Base-by-base conservation (phyloP, 2,888 invertebrate genomes). In the Pyrocoelia pectoralis region DNA sequence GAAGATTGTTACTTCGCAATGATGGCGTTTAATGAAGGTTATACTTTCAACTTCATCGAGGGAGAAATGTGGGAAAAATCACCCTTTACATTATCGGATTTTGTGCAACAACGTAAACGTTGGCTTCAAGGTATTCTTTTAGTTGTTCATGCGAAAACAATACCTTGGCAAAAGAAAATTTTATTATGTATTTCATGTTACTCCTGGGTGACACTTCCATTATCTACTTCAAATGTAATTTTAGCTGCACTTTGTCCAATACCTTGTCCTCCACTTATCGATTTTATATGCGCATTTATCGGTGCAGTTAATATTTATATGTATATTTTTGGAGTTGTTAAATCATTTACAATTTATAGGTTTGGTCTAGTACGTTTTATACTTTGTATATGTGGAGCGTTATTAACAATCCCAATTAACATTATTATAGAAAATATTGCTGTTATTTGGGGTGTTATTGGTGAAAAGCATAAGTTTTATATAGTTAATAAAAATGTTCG, bases 51-150 rank as follows among this genome's bases (percentile, higher is more conserved):
- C 79, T 98, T 97, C 82, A 90, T 98, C 69, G 97, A 98, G 80
- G 97, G 98, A 51, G 98, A 98, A 83, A 97, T 98, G 97, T 97
- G 97, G 92, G 98, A 98, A 80, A 97, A 98, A 79, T 95, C 95
- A 4, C 97, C 98, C 1, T 98, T 98, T 80, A 94, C 95, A 1
- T 82, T 98, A 28, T 91, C 92, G 88, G 98, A 98, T 80, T 96
- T 98, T 76, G 88, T 98, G 71, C 97, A 97, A 80, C 98, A 98
- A 78, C 86, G 98, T 61, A 98, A 98, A 80, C 87, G 98, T 56
- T 98, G 98, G 98, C 87, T 98, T 56, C 94, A 95, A 84, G 95
- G 95, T 77, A 95, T 95, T 73, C 85, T 94, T 15, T 84, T 95
- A 66, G 95, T 95, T 15, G 94, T 95, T 49, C 94, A 95, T 81